phyloP scores from a whole-genome alignment of 1,140 invertebrate genomes.

The Pectinophora gossypiella region DNA sequence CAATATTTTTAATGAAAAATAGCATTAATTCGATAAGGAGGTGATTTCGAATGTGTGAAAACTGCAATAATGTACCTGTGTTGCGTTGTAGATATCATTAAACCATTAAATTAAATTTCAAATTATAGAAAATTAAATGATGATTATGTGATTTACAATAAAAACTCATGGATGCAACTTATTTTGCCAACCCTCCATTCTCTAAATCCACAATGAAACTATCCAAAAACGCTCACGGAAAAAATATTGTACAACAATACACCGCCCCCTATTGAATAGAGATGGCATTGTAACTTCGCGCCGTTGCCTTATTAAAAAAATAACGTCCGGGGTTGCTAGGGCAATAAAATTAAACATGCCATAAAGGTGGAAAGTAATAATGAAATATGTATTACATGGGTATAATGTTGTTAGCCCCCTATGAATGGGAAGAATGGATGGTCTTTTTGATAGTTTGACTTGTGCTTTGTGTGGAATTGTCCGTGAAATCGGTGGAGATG shows the following conservation, averaged over 20 bases:
- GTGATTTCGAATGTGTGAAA: too few relatives aligned
- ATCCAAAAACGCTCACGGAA: conserved; percentile 40
- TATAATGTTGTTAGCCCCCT: conserved; percentile 72
- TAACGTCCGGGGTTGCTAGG: conserved; percentile 46
- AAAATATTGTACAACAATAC: conserved; percentile 71
- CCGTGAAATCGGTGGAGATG: conserved; percentile 64
- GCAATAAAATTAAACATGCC: conserved; percentile 66
- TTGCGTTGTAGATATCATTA: too few relatives aligned
- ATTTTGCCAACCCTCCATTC: conserved; percentile 34
- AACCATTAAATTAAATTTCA: too few relatives aligned
- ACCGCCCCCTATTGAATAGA: conserved; percentile 61
- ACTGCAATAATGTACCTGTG: too few relatives aligned
- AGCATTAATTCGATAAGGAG: too few relatives aligned
- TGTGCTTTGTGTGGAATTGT: conserved; percentile 58
- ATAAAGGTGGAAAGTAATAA: conserved; percentile 67
- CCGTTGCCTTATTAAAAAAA: conserved; percentile 43
- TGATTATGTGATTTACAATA: too few relatives aligned
- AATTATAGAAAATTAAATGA: too few relatives aligned
- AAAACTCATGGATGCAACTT: too few relatives aligned
- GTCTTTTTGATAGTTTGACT: conserved; percentile 64
- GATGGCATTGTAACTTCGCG: conserved; percentile 40
- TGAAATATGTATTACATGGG: conserved; percentile 74
- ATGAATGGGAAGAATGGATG: conserved; percentile 34
- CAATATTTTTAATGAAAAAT: too few relatives aligned
- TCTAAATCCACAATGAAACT: conserved; percentile 25